Evolutionary conservation across 2,797 vertebrate genomes (phyloP).

Genomic region (Scolopax bukidnonensis): DNA sequence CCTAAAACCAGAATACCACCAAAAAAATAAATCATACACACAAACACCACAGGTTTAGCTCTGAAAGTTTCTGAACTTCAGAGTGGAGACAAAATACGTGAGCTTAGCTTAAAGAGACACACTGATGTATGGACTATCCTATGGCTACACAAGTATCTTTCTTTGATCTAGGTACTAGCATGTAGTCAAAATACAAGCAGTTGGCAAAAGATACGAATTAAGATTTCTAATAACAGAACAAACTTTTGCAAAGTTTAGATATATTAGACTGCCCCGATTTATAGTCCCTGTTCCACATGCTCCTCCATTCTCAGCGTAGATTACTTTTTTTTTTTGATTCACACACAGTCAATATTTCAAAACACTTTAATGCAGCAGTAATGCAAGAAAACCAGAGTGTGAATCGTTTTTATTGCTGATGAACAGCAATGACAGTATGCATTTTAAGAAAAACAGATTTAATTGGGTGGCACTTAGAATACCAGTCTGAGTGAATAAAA

Average conservation of each 20-base stretch:
- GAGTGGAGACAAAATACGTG: background rate
- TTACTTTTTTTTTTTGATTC: background rate
- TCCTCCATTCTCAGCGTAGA: background rate
- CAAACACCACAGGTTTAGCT: background rate
- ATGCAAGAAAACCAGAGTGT: background rate
- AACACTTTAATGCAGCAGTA: background rate
- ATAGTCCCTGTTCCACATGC: background rate
- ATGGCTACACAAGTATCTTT: background rate
- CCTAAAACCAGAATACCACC: background rate
- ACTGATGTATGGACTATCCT: rapidly evolving
- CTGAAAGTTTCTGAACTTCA: background rate
- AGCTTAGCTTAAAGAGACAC: background rate
- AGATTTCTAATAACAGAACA: background rate
- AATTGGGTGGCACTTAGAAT: background rate
- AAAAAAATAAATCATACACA: background rate
- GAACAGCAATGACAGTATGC: background rate
- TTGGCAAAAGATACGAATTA: background rate
- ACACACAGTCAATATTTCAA: background rate
- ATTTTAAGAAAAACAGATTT: background rate
- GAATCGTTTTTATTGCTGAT: background rate
- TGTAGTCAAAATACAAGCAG: background rate
- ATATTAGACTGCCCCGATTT: background rate
- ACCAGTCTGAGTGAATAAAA: background rate
- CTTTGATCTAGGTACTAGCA: background rate
- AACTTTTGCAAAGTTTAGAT: background rate